These are phyloP conservation scores for Cygnus buccinator DNA, from an alignment of 2,113 vertebrate genomes.

Conservation along the genomic window DNA sequence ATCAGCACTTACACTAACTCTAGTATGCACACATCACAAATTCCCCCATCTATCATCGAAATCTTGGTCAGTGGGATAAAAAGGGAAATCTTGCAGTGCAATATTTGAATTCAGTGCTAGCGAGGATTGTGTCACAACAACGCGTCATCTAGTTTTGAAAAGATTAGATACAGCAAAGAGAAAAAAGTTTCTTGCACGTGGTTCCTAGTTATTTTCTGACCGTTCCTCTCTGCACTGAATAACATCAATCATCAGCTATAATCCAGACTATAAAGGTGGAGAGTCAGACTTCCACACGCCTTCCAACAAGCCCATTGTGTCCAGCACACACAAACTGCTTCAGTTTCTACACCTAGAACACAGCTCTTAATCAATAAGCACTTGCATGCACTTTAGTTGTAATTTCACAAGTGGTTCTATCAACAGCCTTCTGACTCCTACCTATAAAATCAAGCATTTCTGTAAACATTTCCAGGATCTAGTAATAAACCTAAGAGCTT, in stretches of 20 bases:
- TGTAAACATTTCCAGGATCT: neutral
- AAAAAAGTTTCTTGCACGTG: fast-evolving
- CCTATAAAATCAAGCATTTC: neutral
- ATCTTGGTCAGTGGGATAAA: neutral
- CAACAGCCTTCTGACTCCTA: neutral
- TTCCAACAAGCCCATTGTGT: neutral
- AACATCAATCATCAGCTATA: neutral
- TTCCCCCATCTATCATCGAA: too few species aligned
- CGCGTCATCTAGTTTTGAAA: neutral
- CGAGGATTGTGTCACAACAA: neutral
- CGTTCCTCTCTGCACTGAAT: fast-evolving
- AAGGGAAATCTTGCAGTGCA: neutral
- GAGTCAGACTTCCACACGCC: neutral
- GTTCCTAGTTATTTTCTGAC: neutral
- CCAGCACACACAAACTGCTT: neutral
- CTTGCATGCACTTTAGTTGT: neutral
- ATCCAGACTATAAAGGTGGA: neutral
- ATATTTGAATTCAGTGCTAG: neutral
- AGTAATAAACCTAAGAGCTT: fast-evolving
- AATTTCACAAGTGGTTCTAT: neutral
- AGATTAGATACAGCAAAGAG: neutral
- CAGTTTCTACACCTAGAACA: neutral
- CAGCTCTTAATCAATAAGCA: neutral
- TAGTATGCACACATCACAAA: neutral
- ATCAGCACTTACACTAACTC: neutral